These are phyloP conservation scores for Pseudoips prasinana DNA, from an alignment of 2,888 invertebrate genomes.

Conservation along the genomic window DNA sequence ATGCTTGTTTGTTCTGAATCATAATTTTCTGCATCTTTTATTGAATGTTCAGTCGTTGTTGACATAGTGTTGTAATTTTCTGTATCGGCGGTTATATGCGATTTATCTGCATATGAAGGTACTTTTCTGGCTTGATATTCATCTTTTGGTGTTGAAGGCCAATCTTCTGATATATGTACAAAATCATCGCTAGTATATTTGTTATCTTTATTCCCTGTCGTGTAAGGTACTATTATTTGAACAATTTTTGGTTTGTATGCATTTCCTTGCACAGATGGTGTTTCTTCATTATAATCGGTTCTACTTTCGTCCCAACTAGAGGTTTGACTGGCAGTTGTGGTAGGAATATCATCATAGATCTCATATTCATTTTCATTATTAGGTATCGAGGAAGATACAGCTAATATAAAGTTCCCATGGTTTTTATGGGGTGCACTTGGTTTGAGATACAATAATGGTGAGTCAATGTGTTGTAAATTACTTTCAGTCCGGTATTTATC, in stretches of 20 bases:
- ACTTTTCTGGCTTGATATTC: slow-evolving; percentile 75
- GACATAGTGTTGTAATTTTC: slow-evolving; percentile 48
- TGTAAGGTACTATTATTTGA: slow-evolving; percentile 92
- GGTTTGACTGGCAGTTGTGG: slow-evolving; percentile 45
- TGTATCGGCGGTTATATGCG: slow-evolving; percentile 32
- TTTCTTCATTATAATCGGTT: slow-evolving; percentile 49
- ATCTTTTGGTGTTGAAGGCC: slow-evolving; percentile 49
- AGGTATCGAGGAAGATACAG: slow-evolving; percentile 50
- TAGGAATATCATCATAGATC: slow-evolving; percentile 66
- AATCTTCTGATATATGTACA: slow-evolving; percentile 72
- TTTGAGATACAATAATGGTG: slow-evolving; percentile 80
- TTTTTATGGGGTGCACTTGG: slow-evolving; percentile 80
- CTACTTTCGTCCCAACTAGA: slow-evolving; percentile 56
- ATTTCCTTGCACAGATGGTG: slow-evolving; percentile 41
- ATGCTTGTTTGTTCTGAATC: slow-evolving; percentile 74
- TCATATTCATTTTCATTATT: slow-evolving; percentile 58
- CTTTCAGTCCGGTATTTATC: slow-evolving; percentile 71
- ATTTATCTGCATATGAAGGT: slow-evolving; percentile 56
- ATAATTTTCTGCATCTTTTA: slow-evolving; percentile 64
- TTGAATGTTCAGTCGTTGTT: slow-evolving; percentile 53
- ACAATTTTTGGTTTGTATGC: slow-evolving; percentile 84
- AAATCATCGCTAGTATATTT: slow-evolving; percentile 30
- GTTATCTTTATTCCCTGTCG: slow-evolving; percentile 69
- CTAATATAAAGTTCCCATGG: slow-evolving; percentile 63
- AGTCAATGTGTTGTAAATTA: slow-evolving; percentile 79